A percentile compares a stretch with the other conserved stretches of the same genome.
Evolutionary conservation across 2,113 vertebrate genomes (phyloP).

Genomic region (Caloenas nicobarica): DNA sequence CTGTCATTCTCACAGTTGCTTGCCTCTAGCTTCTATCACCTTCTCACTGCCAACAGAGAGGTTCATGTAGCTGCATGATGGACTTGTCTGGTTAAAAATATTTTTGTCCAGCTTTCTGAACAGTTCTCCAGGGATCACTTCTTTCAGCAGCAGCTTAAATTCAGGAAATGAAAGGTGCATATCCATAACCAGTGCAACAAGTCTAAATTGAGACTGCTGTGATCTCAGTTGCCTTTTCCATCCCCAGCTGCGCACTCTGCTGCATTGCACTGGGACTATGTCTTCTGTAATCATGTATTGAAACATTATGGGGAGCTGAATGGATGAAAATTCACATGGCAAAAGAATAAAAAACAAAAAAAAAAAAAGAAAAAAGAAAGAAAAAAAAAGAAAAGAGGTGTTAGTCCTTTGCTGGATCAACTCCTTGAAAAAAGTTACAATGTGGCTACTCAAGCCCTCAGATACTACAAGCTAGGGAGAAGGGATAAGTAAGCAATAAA

Average conservation of each 20-base stretch:
- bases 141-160: slow-evolving; percentile 20
- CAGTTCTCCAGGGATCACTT: not conserved
- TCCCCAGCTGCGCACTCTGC: not conserved
- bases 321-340: not conserved
- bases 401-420: not conserved
- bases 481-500: not conserved
- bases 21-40: not conserved
- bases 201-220: slow-evolving; percentile 34
- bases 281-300: not conserved
- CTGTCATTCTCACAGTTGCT: not conserved
- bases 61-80: not conserved
- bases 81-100: not conserved
- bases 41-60: not conserved
- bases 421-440: not conserved
- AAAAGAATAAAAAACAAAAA: not conserved
- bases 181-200: slow-evolving; percentile 41
- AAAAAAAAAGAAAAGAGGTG: not conserved
- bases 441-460: not conserved
- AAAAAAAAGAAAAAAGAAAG: not conserved
- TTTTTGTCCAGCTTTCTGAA: not conserved
- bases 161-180: slow-evolving; percentile 31
- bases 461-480: not conserved
- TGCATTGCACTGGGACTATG: not conserved
- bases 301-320: not conserved
- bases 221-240: slow-evolving; percentile 22